Conservation (phyloP, 2,888 invertebrate genomes). For the Gortyna flavago region DNA sequence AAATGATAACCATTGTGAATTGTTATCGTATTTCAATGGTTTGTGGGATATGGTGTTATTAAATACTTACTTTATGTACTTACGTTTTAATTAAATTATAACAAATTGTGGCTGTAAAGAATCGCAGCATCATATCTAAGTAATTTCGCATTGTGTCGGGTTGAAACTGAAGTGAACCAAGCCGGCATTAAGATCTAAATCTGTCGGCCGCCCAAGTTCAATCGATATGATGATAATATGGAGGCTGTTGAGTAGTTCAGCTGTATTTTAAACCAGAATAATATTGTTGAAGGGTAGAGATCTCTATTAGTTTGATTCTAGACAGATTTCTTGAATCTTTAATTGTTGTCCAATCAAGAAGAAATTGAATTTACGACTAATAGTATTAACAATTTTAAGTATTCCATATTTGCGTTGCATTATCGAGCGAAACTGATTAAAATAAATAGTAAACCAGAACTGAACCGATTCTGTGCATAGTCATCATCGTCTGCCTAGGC, state of each 20-base stretch:
- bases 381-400: background rate
- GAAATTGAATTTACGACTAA: background rate
- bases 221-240: slow-evolving; percentile 63
- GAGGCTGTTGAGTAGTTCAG: slow-evolving; percentile 13
- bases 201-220: slow-evolving; percentile 49
- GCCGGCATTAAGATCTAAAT: slow-evolving; percentile 58
- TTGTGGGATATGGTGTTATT: slow-evolving; percentile 38
- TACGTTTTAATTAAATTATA: background rate
- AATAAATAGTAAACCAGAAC: background rate
- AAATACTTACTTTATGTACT: background rate
- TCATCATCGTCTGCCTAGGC: too few species aligned
- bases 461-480: background rate
- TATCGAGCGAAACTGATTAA: background rate
- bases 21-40: slow-evolving; percentile 49
- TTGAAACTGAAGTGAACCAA: slow-evolving; percentile 12
- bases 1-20: slow-evolving; percentile 59
- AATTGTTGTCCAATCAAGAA: background rate
- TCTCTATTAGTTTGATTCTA: background rate
- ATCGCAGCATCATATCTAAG: background rate
- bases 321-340: background rate
- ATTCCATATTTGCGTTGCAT: background rate
- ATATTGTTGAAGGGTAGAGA: background rate
- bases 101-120: background rate
- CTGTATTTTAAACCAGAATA: slow-evolving; percentile 13
- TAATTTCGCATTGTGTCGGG: background rate